These are phyloP conservation scores for Leptinotarsa juncta DNA, from an alignment of 2,888 invertebrate species.

Conservation along the genomic window DNA sequence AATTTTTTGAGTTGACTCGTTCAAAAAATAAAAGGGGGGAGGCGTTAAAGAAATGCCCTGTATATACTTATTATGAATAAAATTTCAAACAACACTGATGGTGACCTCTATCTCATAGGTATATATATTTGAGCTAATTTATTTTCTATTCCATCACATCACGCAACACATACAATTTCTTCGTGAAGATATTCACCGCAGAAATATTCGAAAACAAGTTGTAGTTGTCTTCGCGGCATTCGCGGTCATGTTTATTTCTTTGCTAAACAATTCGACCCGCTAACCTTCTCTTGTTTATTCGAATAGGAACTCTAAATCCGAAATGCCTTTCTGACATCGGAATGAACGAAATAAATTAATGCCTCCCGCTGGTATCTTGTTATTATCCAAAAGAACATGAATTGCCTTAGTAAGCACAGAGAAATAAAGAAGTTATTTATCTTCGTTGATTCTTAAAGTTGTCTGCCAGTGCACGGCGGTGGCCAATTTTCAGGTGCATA, in stretches of 20 bases:
- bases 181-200: constrained; percentile 8
- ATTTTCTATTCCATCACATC: background rate
- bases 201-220: constrained; percentile 18
- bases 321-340: constrained; percentile 20
- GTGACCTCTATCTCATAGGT: too few relatives aligned
- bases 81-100: too few relatives aligned
- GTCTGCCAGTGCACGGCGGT: background rate
- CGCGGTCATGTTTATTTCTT: constrained; percentile 15
- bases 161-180: constrained; percentile 1
- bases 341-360: constrained; percentile 17
- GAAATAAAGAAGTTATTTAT: constrained; percentile 12
- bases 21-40: too few relatives aligned
- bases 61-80: too few relatives aligned
- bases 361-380: constrained; percentile 13
- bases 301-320: constrained; percentile 15
- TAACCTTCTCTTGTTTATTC: constrained; percentile 20
- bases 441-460: background rate
- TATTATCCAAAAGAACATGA: constrained; percentile 17
- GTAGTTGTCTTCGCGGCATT: constrained; percentile 17
- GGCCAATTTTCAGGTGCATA: background rate
- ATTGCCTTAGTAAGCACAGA: background rate
- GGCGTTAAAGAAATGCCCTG: too few relatives aligned
- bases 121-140: background rate
- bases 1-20: too few relatives aligned
- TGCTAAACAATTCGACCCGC: constrained; percentile 18